Evolutionary conservation across 2,888 invertebrate species (phyloP), one percentile per base, ranked within the genome.

Genomic region (Drosophila affinis): DNA sequence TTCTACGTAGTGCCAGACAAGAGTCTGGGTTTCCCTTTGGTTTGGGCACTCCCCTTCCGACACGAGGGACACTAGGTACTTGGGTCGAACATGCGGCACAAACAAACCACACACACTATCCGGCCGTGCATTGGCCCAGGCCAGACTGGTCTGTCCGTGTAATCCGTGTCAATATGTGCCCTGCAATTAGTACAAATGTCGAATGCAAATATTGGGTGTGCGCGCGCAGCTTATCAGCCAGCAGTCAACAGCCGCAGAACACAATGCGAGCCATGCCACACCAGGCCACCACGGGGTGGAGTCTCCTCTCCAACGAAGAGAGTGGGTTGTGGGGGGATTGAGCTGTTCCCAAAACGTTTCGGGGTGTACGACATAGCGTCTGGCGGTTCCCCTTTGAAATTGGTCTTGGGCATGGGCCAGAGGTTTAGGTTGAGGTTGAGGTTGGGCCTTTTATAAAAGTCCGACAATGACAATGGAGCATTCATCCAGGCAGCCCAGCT

Each of bases 181-280:
- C 21, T 76, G 76, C 81, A 81, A 81, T 81, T 81, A 81, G 81
- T 84, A 76, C 76, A 72, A 78, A 81, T 75, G 76, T 55, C 71
- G 68, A 65, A 54, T 51, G 81, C 76, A 76, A 81, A 81, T 84
- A 81, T 84, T 81, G 81, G 63, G 67, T 62, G 75, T 75, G 81
- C 69, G 76, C 81, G 84, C 72, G 70, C 80, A 79, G 72, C 80
- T 79, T 79, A 79, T 79, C 39, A 39, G 39, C 39, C n/a, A 14
- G 3, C 78, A 39, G 14, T n/a, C n/a, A 7, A 1, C 79, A 81
- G 79, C 61, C 65, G 79, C 78, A 62, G 62, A 60, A 62, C 32
- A 54, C 39, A 49, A 58, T 49, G 9, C 29, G 3, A 29, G 6
- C 24, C 24, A 24, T 24, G 24, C 24, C 24, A 24, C 24, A 5